Conservation (phyloP, 2,888 invertebrate species). For the Gortyna flavago region DNA sequence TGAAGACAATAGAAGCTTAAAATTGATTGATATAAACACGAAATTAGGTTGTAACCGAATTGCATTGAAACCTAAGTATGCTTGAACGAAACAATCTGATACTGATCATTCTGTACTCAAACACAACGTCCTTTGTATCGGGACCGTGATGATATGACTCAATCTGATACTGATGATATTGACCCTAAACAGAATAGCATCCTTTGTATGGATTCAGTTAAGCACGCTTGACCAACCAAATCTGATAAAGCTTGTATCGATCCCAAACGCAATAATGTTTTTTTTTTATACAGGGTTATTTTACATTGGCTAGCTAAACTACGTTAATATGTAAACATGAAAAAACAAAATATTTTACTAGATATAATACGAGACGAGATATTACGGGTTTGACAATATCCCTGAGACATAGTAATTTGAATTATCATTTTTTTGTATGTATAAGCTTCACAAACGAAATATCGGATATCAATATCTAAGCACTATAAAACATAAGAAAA, state of each 20-base stretch:
- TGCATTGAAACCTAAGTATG: slow-evolving; percentile 6
- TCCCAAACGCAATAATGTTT: neutral
- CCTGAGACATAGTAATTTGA: too few species aligned
- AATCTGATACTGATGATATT: slow-evolving; percentile 15
- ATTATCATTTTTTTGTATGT: too few species aligned
- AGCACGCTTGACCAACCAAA: neutral
- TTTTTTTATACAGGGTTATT: too few species aligned
- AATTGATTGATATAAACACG: neutral
- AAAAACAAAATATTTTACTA: too few species aligned
- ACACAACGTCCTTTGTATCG: slow-evolving; percentile 1
- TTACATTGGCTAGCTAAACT: too few species aligned
- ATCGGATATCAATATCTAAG: too few species aligned
- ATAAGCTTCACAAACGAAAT: too few species aligned
- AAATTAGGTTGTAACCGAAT: slow-evolving; percentile 1
- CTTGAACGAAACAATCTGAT: slow-evolving; percentile 7
- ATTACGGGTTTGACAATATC: too few species aligned
- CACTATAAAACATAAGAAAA: too few species aligned
- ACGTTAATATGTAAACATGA: too few species aligned
- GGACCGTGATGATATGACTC: neutral
- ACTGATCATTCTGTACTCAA: neutral
- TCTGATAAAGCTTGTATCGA: neutral
- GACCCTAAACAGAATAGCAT: neutral
- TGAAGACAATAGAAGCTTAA: slow-evolving; percentile 18
- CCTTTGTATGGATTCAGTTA: slow-evolving; percentile 13
- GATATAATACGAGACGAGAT: too few species aligned